A percentile compares a stretch with the other conserved stretches of the same genome.
Conservation (phyloP, 1,140 invertebrate species). For the Tribolium castaneum region DNA sequence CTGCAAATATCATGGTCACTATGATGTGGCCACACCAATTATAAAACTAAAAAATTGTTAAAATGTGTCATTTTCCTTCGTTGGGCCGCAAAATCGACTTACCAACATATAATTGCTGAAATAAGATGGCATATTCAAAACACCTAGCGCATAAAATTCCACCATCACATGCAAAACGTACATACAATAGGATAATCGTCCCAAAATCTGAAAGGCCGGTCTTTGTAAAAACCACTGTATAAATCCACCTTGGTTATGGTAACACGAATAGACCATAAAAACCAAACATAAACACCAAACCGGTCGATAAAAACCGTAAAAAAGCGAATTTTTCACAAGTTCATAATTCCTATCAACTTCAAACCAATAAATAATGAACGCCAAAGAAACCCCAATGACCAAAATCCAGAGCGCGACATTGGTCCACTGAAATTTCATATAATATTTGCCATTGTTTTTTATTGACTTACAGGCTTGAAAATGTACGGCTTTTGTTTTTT, state of each 20-base stretch:
- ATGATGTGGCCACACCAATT: neutral
- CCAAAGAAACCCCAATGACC: conserved; percentile 36
- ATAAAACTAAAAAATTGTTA: neutral
- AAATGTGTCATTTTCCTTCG: too few species aligned
- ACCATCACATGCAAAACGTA: conserved; percentile 50
- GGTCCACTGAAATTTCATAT: neutral
- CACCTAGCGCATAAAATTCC: neutral
- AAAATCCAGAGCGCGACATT: conserved; percentile 50
- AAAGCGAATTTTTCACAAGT: conserved; percentile 37
- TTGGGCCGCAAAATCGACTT: neutral
- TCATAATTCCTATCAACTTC: conserved; percentile 38
- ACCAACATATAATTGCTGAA: conserved; percentile 7
- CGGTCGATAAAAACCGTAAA: conserved; percentile 51
- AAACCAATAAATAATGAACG: conserved; percentile 39
- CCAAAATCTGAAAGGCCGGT: conserved; percentile 51
- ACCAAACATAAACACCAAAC: conserved; percentile 53
- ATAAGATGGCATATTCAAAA: neutral
- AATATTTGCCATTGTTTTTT: neutral
- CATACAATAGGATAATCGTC: conserved; percentile 55
- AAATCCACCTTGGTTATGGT: conserved; percentile 53
- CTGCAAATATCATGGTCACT: neutral
- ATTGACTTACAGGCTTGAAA: conserved; percentile 40
- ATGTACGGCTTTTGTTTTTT: conserved; percentile 46
- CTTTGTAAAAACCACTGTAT: conserved; percentile 53
- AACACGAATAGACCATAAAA: conserved; percentile 56